Evolutionary conservation across 2,888 invertebrate genomes (phyloP), one percentile per base, ranked within the genome.

Genomic region (Drosophila setosimentum): DNA sequence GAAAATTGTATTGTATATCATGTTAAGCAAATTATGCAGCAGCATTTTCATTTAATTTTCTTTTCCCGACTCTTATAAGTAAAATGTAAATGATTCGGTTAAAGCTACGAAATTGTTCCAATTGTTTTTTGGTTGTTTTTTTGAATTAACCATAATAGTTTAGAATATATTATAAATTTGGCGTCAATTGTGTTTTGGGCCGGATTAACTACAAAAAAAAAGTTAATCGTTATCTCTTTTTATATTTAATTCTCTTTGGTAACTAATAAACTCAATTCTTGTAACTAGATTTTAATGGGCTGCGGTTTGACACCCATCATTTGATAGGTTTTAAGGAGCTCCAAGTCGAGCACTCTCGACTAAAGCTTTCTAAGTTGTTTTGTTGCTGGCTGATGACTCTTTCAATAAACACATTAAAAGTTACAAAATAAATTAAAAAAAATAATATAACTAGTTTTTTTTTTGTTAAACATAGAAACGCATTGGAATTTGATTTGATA

Each of bases 181-280:
- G 13, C 5, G 33, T 35, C 5, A 5, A 13, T 33, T 33, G 5
- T 29, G 4, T 4, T 29, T 29, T 29, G 29, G 29, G 5, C 29
- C 4, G 29, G 11, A 10, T 32, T 33, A 33, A 33, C 5, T 13
- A 33, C 11, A 33, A 11, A 33, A 33, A 33, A 33, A 0, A 33
- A 1, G 1, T 29, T 29, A 29, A 29, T 33, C 13, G n/a, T n/a
- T n/a, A n/a, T n/a, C n/a, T n/a, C n/a, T n/a, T n/a, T 6, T 21
- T 13, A 21, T 1, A 21, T n/a, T 40, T 10, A 40, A 0, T 10
- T n/a, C 0, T 0, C 8, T n/a, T n/a, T 10, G 8, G 0, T 1
- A 10, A 4, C 10, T 40, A n/a, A 4, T 2, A 0, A 40, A 40
- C 40, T 10, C 2, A 40, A 10, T n/a, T n/a, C 13, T 45, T 21